A percentile compares a stretch with the other conserved stretches of the same genome.
These are phyloP conservation scores for Neolamprologus cancellatus DNA, from an alignment of 2,113 vertebrate species.

Conservation along the genomic window DNA sequence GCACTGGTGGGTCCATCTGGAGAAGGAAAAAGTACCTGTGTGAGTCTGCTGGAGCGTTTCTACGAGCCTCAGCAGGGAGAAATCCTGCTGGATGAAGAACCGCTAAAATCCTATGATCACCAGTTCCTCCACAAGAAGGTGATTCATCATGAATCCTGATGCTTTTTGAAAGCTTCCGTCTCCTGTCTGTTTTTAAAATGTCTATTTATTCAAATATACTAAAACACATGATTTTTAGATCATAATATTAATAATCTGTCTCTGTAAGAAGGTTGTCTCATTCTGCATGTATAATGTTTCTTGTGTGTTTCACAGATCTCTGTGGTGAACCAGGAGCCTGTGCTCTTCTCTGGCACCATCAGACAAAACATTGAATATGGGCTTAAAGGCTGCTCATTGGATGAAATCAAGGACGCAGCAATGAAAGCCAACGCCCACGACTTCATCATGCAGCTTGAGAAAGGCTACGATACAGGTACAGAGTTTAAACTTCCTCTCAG, in stretches of 20 bases:
- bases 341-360: constrained; percentile 67
- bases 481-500: accelerated
- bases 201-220: no score
- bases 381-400: constrained; percentile 30
- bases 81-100: accelerated
- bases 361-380: constrained; percentile 71
- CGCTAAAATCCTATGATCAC: no score
- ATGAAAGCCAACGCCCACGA: constrained; percentile 63
- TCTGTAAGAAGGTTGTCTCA: not conserved
- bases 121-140: accelerated
- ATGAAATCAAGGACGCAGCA: constrained; percentile 59
- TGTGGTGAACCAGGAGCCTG: constrained; percentile 70
- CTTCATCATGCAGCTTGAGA: constrained; percentile 58
- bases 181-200: accelerated
- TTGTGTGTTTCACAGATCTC: constrained; percentile 34
- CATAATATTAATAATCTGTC: not conserved
- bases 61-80: accelerated
- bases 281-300: not conserved
- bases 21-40: no score
- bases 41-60: no score
- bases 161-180: accelerated
- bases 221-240: no score
- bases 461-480: constrained; percentile 66
- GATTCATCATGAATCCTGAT: no score
- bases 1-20: no score